Conservation (phyloP, 2,113 vertebrate genomes). For the Callocephalon fimbriatum region DNA sequence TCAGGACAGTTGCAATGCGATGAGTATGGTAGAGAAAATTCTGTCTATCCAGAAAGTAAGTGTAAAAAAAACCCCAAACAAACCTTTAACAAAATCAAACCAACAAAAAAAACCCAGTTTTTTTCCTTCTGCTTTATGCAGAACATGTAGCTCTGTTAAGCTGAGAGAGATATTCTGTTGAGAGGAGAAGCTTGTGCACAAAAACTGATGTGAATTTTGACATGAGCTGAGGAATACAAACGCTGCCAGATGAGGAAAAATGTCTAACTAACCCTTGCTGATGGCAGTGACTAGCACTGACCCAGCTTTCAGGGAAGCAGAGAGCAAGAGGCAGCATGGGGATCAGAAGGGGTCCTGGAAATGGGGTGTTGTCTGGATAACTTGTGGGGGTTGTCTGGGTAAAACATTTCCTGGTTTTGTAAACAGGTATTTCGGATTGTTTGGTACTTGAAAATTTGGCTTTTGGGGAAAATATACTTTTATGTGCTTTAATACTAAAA, state of each 20-base stretch:
- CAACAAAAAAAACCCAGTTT: neutral
- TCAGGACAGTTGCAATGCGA: neutral
- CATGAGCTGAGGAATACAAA: neutral
- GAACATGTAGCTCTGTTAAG: neutral
- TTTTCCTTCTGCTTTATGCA: neutral
- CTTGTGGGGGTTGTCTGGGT: neutral
- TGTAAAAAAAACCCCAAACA: neutral
- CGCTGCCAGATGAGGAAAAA: neutral
- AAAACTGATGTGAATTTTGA: neutral
- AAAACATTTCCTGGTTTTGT: neutral
- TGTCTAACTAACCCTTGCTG: fast-evolving
- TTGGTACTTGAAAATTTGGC: neutral
- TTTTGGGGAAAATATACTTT: neutral
- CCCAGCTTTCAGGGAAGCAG: fast-evolving
- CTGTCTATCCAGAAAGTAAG: neutral
- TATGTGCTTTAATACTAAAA: neutral
- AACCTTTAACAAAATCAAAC: neutral
- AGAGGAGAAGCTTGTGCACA: neutral
- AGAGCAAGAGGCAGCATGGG: neutral
- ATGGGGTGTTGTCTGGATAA: neutral
- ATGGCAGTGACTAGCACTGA: fast-evolving
- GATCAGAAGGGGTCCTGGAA: neutral
- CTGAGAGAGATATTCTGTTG: neutral
- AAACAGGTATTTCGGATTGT: neutral
- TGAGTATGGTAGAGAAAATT: neutral